A percentile compares a stretch with the other conserved stretches of the same genome.
phyloP scores from a whole-genome alignment of 2,888 invertebrate genomes.

The Callosobruchus maculatus region DNA sequence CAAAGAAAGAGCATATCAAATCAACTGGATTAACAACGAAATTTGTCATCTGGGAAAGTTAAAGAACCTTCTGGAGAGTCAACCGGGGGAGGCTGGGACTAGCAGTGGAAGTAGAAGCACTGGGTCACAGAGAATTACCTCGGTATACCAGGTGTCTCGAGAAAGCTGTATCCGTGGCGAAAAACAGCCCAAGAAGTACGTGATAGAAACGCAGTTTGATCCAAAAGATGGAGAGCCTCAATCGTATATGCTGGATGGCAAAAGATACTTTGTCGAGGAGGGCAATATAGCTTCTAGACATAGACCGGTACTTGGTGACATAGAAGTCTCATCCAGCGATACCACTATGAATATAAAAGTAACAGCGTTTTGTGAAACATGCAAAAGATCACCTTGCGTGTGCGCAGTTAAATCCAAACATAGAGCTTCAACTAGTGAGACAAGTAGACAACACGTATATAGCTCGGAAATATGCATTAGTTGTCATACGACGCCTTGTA shows the following conservation, averaged over 20 bases:
- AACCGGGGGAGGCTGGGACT: neutral
- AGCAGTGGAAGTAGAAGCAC: neutral
- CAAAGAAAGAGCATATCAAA: constrained; percentile 54
- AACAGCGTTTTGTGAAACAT: constrained; percentile 21
- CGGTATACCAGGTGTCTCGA: constrained; percentile 33
- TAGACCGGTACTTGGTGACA: constrained; percentile 22
- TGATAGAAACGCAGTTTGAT: constrained; percentile 29
- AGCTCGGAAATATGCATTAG: neutral
- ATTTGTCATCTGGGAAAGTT: constrained; percentile 55
- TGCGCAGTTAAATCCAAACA: constrained; percentile 8
- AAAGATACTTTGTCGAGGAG: constrained; percentile 21
- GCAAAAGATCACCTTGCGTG: constrained; percentile 18
- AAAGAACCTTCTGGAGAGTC: constrained; percentile 45
- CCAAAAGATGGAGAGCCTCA: constrained; percentile 6
- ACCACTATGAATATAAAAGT: constrained; percentile 31
- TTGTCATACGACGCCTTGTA: constrained; percentile 2
- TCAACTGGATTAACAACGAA: constrained; percentile 58
- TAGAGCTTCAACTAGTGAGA: neutral
- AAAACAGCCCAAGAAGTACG: constrained; percentile 24
- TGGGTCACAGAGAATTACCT: constrained; percentile 19
- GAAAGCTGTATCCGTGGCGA: constrained; percentile 4
- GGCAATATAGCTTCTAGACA: neutral
- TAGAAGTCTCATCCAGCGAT: constrained; percentile 27
- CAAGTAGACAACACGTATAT: neutral
- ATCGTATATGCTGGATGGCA: constrained; percentile 22